Evolutionary conservation across 2,797 vertebrate genomes (phyloP), one percentile per base, ranked within the genome.

Genomic region (Characodon lateralis): DNA sequence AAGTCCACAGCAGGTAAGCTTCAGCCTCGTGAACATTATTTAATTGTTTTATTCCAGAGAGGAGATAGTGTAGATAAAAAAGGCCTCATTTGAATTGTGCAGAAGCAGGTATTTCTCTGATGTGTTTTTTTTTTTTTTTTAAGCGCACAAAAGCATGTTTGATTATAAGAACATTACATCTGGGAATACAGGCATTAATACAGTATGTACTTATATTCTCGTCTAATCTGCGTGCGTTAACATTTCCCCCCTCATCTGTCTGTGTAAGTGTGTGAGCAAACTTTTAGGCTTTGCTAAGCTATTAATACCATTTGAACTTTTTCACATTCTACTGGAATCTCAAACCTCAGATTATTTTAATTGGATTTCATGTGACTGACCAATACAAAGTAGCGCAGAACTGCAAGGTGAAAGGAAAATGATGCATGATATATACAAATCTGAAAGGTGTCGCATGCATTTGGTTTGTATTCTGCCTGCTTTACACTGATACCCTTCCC

Each of bases 21-120:
- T 79, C 77, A 82, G 53, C 78, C 56, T 53, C 46, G 68, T 81
- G 73, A 84, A 86, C 87, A 83, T 83, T 82, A 85, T 89, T 66
- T 78, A 83, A 88, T 77, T 81, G 80, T 88, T 90, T 81, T 82
- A 76, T 78, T 83, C 72, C 79, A 48, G 2, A 24, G 68, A 70
- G 77, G 80, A 53, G 28, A 73, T 69, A 31, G 6, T 43, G 61
- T 69, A 39, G 59, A 63, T 70, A 50, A 48, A 58, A 83, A 63
- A 69, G 76, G 8, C 56, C 61, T 66, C 50, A 22, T 22, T 50
- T 68, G 68, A 86, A 80, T 82, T 72, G 66, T 53, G 74, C 56
- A 46, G 70, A 56, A 39, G 76, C 39, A 53, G 18, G 56, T 78
- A 73, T 81, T 74, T 75, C 65, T 69, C 31, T 76, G 63, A 24